A percentile compares a stretch with the other conserved stretches of the same genome.
These are phyloP conservation scores for Athetis lepigone DNA, from an alignment of 2,888 invertebrate species.

Conservation along the genomic window DNA sequence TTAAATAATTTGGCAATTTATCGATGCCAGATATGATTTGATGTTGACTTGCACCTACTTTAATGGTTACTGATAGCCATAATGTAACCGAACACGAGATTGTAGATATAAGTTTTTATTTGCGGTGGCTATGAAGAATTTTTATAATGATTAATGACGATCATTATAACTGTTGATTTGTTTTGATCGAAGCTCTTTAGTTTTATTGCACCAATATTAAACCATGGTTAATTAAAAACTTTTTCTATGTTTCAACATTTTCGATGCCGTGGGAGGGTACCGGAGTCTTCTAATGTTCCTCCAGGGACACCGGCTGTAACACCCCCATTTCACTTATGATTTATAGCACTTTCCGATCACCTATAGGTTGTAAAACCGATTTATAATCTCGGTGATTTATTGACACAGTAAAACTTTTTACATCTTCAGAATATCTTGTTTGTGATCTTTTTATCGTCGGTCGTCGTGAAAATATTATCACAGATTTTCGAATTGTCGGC, in stretches of 20 bases:
- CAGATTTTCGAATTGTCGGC: slow-evolving; percentile 57
- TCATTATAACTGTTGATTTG: slow-evolving; percentile 77
- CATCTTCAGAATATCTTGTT: slow-evolving; percentile 68
- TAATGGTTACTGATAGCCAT: slow-evolving; percentile 67
- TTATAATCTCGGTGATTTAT: slow-evolving; percentile 87
- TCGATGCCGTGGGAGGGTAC: slow-evolving; percentile 54
- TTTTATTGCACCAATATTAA: slow-evolving; percentile 71
- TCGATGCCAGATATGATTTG: slow-evolving; percentile 77
- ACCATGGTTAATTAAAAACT: slow-evolving; percentile 68
- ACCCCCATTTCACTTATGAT: slow-evolving; percentile 83
- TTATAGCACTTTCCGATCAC: slow-evolving; percentile 81
- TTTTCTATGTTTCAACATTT: slow-evolving; percentile 38
- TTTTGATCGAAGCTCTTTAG: slow-evolving; percentile 76
- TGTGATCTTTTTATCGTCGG: slow-evolving; percentile 59
- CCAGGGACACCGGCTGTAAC: slow-evolving; percentile 70
- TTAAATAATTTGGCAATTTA: slow-evolving; percentile 84
- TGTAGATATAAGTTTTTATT: slow-evolving; percentile 73
- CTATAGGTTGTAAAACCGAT: slow-evolving; percentile 84
- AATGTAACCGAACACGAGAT: slow-evolving; percentile 71
- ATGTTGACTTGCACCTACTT: slow-evolving; percentile 72
- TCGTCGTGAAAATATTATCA: slow-evolving; percentile 56
- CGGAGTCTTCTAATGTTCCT: slow-evolving; percentile 72
- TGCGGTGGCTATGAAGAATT: slow-evolving; percentile 73
- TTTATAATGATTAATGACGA: slow-evolving; percentile 76
- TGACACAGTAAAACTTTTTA: slow-evolving; percentile 81